These are phyloP conservation scores for Diorhabda sublineata DNA, from an alignment of 1,140 invertebrate species.

Conservation along the genomic window DNA sequence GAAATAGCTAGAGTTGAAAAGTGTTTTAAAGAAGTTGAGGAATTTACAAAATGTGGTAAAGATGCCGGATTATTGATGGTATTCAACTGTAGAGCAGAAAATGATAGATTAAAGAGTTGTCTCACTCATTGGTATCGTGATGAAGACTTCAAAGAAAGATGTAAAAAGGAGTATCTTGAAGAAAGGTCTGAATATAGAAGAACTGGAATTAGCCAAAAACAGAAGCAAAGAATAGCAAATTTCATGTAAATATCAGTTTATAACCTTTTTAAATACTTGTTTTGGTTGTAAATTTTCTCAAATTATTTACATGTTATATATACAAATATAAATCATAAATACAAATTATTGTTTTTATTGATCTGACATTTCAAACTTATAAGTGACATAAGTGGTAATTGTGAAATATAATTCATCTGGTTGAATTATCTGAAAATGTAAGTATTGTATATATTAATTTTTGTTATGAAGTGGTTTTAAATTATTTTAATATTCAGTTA, in stretches of 20 bases:
- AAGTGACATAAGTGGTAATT: no score
- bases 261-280: no score
- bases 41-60: slow-evolving; percentile 74
- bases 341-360: no score
- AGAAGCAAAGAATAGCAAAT: slow-evolving; percentile 37
- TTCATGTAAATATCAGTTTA: neutral
- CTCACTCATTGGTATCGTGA: slow-evolving; percentile 71
- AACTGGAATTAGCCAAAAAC: slow-evolving; percentile 65
- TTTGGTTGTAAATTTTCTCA: no score
- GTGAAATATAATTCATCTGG: no score
- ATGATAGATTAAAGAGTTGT: slow-evolving; percentile 64
- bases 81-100: slow-evolving; percentile 69
- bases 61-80: slow-evolving; percentile 64
- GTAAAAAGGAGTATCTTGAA: slow-evolving; percentile 73
- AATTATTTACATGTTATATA: no score
- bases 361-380: no score
- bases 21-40: slow-evolving; percentile 66
- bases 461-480: no score
- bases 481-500: no score
- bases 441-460: no score
- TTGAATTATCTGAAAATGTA: no score
- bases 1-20: slow-evolving; percentile 73
- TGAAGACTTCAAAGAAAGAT: slow-evolving; percentile 67
- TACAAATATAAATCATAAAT: no score
- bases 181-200: slow-evolving; percentile 76